Conservation (phyloP, 2,888 invertebrate species). For the Tipula helvola region DNA sequence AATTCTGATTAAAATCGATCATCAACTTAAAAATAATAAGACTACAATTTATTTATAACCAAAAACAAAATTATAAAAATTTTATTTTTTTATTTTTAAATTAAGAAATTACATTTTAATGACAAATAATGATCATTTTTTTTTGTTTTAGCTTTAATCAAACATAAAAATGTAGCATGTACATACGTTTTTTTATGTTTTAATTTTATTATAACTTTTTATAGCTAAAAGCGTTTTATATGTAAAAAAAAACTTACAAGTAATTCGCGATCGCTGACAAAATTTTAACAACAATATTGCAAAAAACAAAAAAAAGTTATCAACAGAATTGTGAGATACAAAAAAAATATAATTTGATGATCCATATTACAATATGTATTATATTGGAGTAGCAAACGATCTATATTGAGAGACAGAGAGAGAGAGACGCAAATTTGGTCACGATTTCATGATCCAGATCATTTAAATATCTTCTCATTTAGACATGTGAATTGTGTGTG, state of each 20-base stretch:
- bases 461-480: background rate
- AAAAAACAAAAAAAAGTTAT: background rate
- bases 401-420: background rate
- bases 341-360: background rate
- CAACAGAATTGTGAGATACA: background rate
- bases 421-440: background rate
- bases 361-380: background rate
- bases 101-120: constrained; percentile 12
- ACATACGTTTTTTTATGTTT: background rate
- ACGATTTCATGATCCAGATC: background rate
- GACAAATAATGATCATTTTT: constrained; percentile 7
- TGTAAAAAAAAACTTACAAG: background rate
- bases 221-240: background rate
- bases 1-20: constrained; percentile 8
- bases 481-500: background rate
- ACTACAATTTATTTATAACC: background rate
- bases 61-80: background rate
- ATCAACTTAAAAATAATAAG: background rate
- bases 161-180: background rate
- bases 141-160: background rate
- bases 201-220: background rate
- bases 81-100: background rate
- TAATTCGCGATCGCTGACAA: constrained; percentile 5
- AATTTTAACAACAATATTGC: background rate
- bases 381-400: background rate